Base-by-base conservation (phyloP, 2,797 vertebrate species). In the Cryptoblepharus egeriae region DNA sequence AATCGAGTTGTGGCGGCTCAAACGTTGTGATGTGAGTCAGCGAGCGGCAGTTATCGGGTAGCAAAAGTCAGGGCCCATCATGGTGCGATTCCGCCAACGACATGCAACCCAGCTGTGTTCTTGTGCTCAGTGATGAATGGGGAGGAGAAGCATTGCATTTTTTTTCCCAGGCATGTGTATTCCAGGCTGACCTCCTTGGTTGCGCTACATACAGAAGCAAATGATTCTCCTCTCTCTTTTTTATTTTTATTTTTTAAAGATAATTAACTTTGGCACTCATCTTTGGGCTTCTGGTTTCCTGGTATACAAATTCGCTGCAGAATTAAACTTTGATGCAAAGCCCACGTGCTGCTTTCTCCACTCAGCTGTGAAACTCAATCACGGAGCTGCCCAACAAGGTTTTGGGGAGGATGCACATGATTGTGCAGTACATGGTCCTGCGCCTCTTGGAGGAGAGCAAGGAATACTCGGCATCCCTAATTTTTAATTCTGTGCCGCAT, bases 21-120 rank as follows among this genome's bases (percentile, higher is more conserved):
- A 16, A 28, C n/a, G 10, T 58, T 22, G 61, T n/a, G 24, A 49
- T 24, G 70, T 84, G 82, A 84, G 55, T 79, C 77, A 79, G 7
- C 30, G 18, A 24, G 30, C 20, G 13, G 30, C 24, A 22, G 60
- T 75, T 67, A 58, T 58, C 18, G 22, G 39, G 80, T 18, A 67
- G 49, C 35, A 28, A 67, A 81, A 13, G 2, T 39, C 35, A 30
- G 58, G 22, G 35, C 26, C 1, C 12, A 4, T 4, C n/a, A 30
- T 13, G 60, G 45, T 16, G 24, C 16, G 13, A 28, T 6, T 7
- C 61, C 2, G 61, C 79, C 79, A 75, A 22, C 9, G 1, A 10
- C 28, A 15, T 1, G 28, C 2, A 24, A 60, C 24, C 22, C 58
- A 63, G 69, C 42, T 32, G 61, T 52, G 49, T 52, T 7, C 45